A percentile compares a stretch with the other conserved stretches of the same genome.
These are phyloP conservation scores for Engraulis encrasicolus DNA, from an alignment of 2,113 vertebrate species.

Conservation along the genomic window DNA sequence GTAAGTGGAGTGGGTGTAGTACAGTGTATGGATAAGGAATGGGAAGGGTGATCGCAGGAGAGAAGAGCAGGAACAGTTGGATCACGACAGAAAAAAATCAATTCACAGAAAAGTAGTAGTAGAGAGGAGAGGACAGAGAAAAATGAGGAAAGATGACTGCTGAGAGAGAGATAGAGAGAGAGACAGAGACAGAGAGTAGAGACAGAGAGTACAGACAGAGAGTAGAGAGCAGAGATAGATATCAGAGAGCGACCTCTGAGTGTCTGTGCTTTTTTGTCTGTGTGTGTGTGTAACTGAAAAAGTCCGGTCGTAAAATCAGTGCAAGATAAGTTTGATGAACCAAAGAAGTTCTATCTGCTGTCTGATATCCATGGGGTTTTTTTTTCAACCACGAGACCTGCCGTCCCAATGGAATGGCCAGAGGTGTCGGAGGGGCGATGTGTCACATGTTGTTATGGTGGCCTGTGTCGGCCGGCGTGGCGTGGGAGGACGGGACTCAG, in stretches of 20 bases:
- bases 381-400: not conserved
- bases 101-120: not conserved
- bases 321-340: not conserved
- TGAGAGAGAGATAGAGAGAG: not conserved
- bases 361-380: too few relatives aligned
- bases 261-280: too few relatives aligned
- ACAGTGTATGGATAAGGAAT: not conserved
- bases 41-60: not conserved
- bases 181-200: conserved; percentile 2
- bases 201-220: not conserved
- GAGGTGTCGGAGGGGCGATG: not conserved
- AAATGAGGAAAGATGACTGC: not conserved
- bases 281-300: not conserved
- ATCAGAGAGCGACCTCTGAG: too few relatives aligned
- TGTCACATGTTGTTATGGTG: not conserved
- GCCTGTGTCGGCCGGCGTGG: not conserved
- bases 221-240: not conserved
- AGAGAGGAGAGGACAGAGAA: not conserved
- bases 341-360: not conserved
- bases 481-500: not conserved
- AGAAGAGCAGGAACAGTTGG: not conserved
- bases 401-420: not conserved
- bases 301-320: not conserved
- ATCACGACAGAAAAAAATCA: not conserved
- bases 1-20: too few relatives aligned